phyloP scores from a whole-genome alignment of 2,888 invertebrate species.

The Chrysolina americana region DNA sequence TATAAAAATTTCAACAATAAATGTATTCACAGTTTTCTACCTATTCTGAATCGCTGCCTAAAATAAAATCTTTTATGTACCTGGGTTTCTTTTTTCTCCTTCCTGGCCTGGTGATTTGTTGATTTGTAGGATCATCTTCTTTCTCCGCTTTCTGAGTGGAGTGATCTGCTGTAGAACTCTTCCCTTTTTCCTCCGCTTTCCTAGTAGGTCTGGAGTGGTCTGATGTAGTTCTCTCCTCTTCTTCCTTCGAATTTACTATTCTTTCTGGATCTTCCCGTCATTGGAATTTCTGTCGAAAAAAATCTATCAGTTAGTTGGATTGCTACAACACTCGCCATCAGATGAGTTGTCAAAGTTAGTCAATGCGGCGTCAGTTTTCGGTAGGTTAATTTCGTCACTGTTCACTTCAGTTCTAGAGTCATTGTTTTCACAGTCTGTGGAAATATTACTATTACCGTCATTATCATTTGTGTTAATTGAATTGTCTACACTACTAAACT shows the following conservation, averaged over 20 bases:
- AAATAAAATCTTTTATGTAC: neutral
- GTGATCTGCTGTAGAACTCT: slow-evolving; percentile 3
- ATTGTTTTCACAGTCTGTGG: neutral
- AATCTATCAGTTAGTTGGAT: neutral
- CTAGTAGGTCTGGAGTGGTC: neutral
- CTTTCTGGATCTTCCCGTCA: neutral
- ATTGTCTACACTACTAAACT: neutral
- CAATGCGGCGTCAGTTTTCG: neutral
- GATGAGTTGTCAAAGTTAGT: neutral
- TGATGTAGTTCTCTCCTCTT: neutral
- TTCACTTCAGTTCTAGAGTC: neutral
- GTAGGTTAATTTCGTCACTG: neutral
- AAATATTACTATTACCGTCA: neutral
- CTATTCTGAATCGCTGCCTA: neutral
- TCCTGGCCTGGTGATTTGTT: neutral
- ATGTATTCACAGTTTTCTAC: neutral
- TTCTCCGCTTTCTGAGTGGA: neutral
- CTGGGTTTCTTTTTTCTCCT: neutral
- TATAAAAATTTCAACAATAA: neutral
- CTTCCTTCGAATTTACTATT: neutral
- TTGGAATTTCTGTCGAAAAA: neutral
- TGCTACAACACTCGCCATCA: neutral
- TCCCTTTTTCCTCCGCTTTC: neutral
- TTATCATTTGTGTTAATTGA: neutral
- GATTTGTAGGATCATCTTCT: neutral